Conservation (phyloP, 2,888 invertebrate species). For the Drosophila falleni region DNA sequence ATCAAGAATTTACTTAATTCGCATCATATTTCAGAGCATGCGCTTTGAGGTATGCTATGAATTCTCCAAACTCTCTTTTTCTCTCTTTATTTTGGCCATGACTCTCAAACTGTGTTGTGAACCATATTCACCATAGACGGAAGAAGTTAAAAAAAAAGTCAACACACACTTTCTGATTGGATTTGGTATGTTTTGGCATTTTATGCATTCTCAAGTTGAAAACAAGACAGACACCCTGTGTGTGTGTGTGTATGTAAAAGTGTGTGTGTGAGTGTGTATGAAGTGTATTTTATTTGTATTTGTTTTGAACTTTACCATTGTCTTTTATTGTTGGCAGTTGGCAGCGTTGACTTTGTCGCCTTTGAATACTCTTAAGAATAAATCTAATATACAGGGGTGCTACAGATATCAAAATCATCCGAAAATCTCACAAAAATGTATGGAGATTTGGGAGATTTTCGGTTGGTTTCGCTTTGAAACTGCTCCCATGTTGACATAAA, state of each 20-base stretch:
- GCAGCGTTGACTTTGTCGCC: constrained; percentile 31
- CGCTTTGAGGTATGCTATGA: constrained; percentile 40
- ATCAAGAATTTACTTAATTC: constrained; percentile 16
- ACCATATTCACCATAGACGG: constrained; percentile 50
- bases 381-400: too few relatives aligned
- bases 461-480: too few relatives aligned
- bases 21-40: constrained; percentile 43
- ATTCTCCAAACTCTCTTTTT: neutral
- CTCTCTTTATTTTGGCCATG: constrained; percentile 43
- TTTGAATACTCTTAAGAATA: constrained; percentile 20
- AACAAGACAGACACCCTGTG: constrained; percentile 8
- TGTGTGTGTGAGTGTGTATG: constrained; percentile 20
- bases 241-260: constrained; percentile 14
- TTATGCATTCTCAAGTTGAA: constrained; percentile 46
- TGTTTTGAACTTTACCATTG: constrained; percentile 58
- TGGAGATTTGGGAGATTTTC: too few relatives aligned
- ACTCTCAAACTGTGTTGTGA: constrained; percentile 37
- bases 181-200: constrained; percentile 54
- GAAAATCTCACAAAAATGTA: too few relatives aligned
- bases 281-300: constrained; percentile 45
- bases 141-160: constrained; percentile 1
- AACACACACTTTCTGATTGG: constrained; percentile 41
- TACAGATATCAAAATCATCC: too few relatives aligned
- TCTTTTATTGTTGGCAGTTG: constrained; percentile 44
- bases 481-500: too few relatives aligned